Conservation (phyloP, 1,140 invertebrate genomes). For the Watersipora subatra region DNA sequence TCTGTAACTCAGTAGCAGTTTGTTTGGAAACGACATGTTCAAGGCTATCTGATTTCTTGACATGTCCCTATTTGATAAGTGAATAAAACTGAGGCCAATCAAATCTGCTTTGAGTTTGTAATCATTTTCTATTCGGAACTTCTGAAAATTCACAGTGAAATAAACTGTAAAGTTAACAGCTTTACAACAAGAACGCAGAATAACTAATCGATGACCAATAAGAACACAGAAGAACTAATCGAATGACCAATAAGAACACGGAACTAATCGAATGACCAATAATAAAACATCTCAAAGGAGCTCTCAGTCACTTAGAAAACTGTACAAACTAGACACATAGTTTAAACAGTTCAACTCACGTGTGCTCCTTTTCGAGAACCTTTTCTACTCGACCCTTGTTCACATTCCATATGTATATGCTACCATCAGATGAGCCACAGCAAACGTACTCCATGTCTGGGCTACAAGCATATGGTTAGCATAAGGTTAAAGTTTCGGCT, state of each 20-base stretch:
- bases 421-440: conserved; percentile 77
- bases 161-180: no score
- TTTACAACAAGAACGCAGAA: no score
- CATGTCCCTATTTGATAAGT: no score
- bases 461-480: conserved; percentile 43
- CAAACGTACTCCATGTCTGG: conserved; percentile 73
- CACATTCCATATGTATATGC: conserved; percentile 82
- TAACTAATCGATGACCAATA: no score
- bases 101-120: no score
- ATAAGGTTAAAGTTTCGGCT: no score
- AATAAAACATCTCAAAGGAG: not conserved
- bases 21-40: no score
- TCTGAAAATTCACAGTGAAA: no score
- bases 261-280: not conserved
- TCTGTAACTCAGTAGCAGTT: no score
- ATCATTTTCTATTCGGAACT: no score
- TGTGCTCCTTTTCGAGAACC: conserved; percentile 73
- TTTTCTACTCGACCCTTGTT: conserved; percentile 58
- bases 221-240: not conserved
- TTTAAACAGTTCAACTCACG: conserved; percentile 53
- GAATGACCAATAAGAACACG: not conserved
- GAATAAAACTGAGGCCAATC: no score
- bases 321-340: not conserved
- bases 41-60: no score
- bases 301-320: not conserved